Base-by-base conservation (phyloP, 2,888 invertebrate species). In the Agapostemon virescens region DNA sequence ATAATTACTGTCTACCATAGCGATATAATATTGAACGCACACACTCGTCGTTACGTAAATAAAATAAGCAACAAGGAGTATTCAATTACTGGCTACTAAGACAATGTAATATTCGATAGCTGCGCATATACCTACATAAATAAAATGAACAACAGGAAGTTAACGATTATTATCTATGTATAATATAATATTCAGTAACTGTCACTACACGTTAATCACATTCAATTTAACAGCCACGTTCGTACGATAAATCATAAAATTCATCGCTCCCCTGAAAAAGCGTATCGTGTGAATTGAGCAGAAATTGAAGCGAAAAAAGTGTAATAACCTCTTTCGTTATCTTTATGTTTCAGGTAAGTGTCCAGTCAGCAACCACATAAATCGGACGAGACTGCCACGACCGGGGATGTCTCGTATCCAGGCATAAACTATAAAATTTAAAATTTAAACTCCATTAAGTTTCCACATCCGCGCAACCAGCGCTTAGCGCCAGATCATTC, bases 271-370 rank as follows among this genome's bases (percentile, higher is more conserved):
- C 38, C 6, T 1, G 9, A 20, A 26, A 38, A 23, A 61, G 30
- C 17, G 23, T 45, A 67, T 58, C 23, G 30, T 20, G 45, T 1
- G 6, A 40, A 72, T 38, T 23, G 40, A 2, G 38, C 13, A 61
- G 30, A 42, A 17, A 26, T 40, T 15, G 26, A 49, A 40, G 69
- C 7, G 11, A 49, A 61, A 55, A 66, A 55, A 52, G 3, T 42
- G 36, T 74, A 74, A 69, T 77, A 82, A 80, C 61, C 42, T 38
- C 20, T 64, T 7, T 66, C 33, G 17, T 74, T 69, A 73, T 85
- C 84, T 84, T 77, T 82, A 52, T 85, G 88, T 86, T 87, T 81
- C 84, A 87, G 88, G 87, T 88, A 63, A 85, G 85, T 74, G 78
- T 84, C 78, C 69, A 67, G 52, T 13, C 36, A 40, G 40, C 66